These are phyloP conservation scores for Hippotragus niger DNA, from an alignment of 2,113 vertebrate genomes.

Conservation along the genomic window DNA sequence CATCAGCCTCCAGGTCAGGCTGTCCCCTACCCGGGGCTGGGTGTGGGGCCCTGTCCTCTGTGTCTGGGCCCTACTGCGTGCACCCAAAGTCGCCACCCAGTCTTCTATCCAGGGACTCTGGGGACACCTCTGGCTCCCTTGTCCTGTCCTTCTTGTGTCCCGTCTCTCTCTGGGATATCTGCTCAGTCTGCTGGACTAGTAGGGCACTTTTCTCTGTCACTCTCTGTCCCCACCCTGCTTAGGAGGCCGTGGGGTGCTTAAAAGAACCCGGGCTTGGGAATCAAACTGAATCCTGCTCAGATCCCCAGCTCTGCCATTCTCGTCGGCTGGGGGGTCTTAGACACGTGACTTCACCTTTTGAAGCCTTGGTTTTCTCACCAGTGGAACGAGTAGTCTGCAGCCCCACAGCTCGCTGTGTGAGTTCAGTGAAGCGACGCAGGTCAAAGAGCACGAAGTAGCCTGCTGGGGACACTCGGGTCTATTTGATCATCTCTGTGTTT, in stretches of 20 bases:
- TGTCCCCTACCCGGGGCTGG: not conserved
- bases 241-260: not conserved
- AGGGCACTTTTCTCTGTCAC: not conserved
- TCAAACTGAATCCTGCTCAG: not conserved
- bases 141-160: not conserved
- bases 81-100: not conserved
- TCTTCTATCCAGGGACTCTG: not conserved
- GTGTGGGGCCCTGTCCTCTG: not conserved
- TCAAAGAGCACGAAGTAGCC: not conserved
- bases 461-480: not conserved
- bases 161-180: not conserved
- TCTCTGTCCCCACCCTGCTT: not conserved
- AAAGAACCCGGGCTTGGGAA: not conserved
- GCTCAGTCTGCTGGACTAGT: not conserved
- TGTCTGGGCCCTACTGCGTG: not conserved
- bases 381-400: not conserved
- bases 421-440: fast-evolving
- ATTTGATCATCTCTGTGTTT: not conserved
- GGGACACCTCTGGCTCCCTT: not conserved
- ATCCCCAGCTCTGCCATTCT: not conserved
- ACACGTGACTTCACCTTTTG: not conserved
- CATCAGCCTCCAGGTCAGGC: not conserved
- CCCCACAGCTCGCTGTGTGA: not conserved
- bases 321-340: not conserved
- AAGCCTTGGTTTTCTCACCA: not conserved